These are phyloP conservation scores for Parambassis ranga DNA, from an alignment of 2,797 vertebrate species.

Conservation along the genomic window DNA sequence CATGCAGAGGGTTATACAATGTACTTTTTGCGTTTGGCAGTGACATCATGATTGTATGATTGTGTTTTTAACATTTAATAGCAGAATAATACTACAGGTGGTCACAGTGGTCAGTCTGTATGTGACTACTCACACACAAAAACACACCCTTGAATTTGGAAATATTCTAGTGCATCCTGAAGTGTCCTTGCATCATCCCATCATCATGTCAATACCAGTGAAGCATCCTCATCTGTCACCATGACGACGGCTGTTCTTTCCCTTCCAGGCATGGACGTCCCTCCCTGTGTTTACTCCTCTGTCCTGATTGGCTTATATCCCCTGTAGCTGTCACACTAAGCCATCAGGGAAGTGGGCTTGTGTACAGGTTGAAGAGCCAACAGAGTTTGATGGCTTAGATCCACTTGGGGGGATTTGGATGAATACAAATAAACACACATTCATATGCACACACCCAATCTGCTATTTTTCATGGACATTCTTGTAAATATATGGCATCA, in stretches of 20 bases:
- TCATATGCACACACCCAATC: slow-evolving; percentile 4
- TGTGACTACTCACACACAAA: not conserved
- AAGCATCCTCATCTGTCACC: slow-evolving; percentile 73
- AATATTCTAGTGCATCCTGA: slow-evolving; percentile 51
- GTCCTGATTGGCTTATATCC: slow-evolving; percentile 58
- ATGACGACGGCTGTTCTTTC: slow-evolving; percentile 67
- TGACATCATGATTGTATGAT: not conserved
- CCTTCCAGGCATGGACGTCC: slow-evolving; percentile 49
- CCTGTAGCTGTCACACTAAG: slow-evolving; percentile 49
- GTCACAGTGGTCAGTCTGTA: slow-evolving; percentile 2
- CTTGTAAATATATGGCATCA: slow-evolving; percentile 29
- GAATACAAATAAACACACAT: slow-evolving; percentile 35
- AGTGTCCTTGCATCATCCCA: slow-evolving; percentile 63
- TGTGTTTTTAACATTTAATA: slow-evolving; percentile 2
- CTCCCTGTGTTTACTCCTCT: slow-evolving; percentile 53
- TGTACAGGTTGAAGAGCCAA: slow-evolving; percentile 59
- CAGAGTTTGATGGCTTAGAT: slow-evolving; percentile 48
- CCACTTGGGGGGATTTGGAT: slow-evolving; percentile 22
- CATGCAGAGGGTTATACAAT: not conserved
- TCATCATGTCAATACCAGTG: slow-evolving; percentile 69
- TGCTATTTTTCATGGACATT: slow-evolving; percentile 17
- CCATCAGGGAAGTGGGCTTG: slow-evolving; percentile 38
- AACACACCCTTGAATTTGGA: slow-evolving; percentile 23
- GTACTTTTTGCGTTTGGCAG: not conserved
- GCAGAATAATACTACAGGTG: not conserved